Evolutionary conservation across 2,888 invertebrate genomes (phyloP).

Genomic region (Pseudeuparius sepicola): DNA sequence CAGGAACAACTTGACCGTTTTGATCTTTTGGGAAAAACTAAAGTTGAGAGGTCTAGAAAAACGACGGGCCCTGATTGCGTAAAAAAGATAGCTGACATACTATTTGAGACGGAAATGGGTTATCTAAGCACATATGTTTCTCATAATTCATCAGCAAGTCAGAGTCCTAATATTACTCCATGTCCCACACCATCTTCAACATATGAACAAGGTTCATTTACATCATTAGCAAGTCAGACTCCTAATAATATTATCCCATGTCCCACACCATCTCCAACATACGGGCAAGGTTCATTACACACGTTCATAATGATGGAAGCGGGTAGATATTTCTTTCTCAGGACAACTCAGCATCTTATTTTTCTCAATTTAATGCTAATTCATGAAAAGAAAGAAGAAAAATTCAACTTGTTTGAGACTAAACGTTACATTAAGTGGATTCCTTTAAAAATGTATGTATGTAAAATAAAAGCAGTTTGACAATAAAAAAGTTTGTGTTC

Average conservation of each 20-base stretch:
- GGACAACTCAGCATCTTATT: slow-evolving; percentile 5
- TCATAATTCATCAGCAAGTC: slow-evolving; percentile 6
- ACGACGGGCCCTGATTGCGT: slow-evolving; percentile 11
- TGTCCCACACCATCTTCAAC: slow-evolving; percentile 6
- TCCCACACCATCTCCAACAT: too few relatives aligned
- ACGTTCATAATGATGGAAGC: not conserved
- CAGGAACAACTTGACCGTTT: slow-evolving; percentile 11
- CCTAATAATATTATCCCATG: too few relatives aligned
- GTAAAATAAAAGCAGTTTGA: slow-evolving; percentile 6
- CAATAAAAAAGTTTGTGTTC: slow-evolving; percentile 2
- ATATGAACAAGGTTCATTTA: slow-evolving; percentile 4
- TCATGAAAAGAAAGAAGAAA: slow-evolving; percentile 8
- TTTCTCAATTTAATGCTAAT: slow-evolving; percentile 7
- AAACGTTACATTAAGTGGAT: too few relatives aligned
- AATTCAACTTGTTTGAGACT: too few relatives aligned
- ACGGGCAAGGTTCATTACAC: slow-evolving; percentile 5
- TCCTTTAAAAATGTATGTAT: too few relatives aligned
- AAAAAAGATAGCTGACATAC: slow-evolving; percentile 11
- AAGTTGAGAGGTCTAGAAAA: slow-evolving; percentile 10
- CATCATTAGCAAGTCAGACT: too few relatives aligned
- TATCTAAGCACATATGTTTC: not conserved
- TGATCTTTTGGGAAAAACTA: slow-evolving; percentile 12
- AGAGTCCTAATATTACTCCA: slow-evolving; percentile 5
- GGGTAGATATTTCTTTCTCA: slow-evolving; percentile 1
- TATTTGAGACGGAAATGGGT: slow-evolving; percentile 12